Conservation (phyloP, 1,140 invertebrate species). For the Panagrolaimus sp. region DNA sequence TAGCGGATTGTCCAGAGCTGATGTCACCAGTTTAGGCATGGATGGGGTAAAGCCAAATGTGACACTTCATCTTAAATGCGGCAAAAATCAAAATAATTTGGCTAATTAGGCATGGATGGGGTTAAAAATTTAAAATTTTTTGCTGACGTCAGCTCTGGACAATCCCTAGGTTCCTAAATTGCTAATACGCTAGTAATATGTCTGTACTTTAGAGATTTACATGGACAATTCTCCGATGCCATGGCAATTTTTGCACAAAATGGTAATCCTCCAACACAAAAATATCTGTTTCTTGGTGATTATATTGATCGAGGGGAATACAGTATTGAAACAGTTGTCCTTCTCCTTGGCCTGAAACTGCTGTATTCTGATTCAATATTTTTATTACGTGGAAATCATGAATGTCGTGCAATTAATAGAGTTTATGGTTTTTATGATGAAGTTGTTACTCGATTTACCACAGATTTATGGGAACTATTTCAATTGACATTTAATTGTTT, state of each 20-base stretch:
- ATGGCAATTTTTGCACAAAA: conserved; percentile 16
- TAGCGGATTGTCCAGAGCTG: no score
- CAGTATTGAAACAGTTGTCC: conserved; percentile 96
- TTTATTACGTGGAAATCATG: conserved; percentile 96
- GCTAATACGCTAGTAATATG: no score
- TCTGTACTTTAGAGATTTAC: conserved; percentile 2
- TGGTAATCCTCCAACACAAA: conserved; percentile 10
- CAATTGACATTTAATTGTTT: conserved; percentile 92
- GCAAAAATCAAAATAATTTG: no score
- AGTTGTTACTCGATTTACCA: conserved; percentile 71
- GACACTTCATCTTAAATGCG: no score
- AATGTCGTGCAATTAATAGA: conserved; percentile 90
- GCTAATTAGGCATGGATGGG: no score
- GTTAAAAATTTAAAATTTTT: no score
- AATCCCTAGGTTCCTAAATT: no score
- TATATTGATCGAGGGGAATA: conserved; percentile 82
- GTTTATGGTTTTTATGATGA: conserved; percentile 99
- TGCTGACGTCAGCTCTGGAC: no score
- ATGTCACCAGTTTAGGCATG: no score
- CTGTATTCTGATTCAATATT: conserved; percentile 92
- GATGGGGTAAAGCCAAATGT: no score
- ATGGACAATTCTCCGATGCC: conserved; percentile 15
- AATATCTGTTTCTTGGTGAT: conserved; percentile 17
- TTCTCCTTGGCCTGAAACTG: conserved; percentile 89
- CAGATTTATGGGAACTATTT: conserved; percentile 74